Base-by-base conservation (phyloP, 2,888 invertebrate genomes). In the Pteria penguin region DNA sequence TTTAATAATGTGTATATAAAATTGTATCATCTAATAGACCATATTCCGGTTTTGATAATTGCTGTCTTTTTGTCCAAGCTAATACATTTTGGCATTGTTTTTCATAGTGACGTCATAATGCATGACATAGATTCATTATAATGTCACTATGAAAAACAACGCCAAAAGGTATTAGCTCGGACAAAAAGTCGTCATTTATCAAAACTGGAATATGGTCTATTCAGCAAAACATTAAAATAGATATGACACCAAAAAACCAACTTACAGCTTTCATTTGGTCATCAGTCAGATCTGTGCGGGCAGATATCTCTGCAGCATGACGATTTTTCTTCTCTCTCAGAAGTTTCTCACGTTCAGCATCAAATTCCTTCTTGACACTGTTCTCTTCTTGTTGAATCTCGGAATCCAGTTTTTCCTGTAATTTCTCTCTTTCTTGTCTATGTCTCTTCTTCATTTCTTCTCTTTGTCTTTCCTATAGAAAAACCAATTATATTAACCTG, bases 231-330 rank as follows among this genome's bases (percentile, higher is more conserved):
- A 1, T 18, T n/a, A n/a, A 22, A 4, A 52, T 2, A n/a, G n/a
- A n/a, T n/a, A n/a, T n/a, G n/a, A n/a, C 11, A 62, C 3, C 8
- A 62, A 18, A 5, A 31, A 62, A 14, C 18, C 8, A 24, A 80
- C 82, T 69, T 73, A 84, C 84, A 36, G 72, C 76, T 73, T 80
- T 76, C 55, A 90, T 70, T 76, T 90, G 87, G 2, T 89, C 88
- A 60, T 89, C 84, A 52, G 82, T 87, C 27, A 91, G 85, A 73
- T 90, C 90, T 1, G 84, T 84, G 58, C 89, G 80, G 2, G 91
- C 87, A 3, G 88, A 85, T 18, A 87, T 60, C 74, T 90, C 91
- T 4, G 90, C 87, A 54, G 90, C 90, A 68, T 90, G 88, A 76
- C 79, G 86, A 81, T 88, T 89, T 70, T 84, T 84, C 80, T 85